Percentiles rank a stretch among this genome's conserved stretches.
Conservation (phyloP, 2,797 vertebrate species). For the Manis crassicaudata region DNA sequence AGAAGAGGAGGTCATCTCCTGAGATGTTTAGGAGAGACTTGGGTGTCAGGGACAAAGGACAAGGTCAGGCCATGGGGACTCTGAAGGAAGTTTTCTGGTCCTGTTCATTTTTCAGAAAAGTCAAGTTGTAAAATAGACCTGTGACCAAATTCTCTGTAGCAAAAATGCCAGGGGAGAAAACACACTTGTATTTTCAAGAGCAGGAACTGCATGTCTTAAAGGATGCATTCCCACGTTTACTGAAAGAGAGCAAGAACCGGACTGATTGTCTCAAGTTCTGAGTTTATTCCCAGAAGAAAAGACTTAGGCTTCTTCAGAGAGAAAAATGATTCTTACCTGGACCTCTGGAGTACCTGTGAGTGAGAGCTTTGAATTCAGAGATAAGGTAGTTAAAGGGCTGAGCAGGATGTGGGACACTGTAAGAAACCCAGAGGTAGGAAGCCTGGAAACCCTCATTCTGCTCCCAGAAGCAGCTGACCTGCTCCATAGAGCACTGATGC, state of each 20-base stretch:
- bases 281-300: constrained; percentile 24
- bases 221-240: neutral
- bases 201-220: neutral
- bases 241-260: neutral
- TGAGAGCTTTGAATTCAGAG: neutral
- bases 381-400: neutral
- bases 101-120: neutral
- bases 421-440: neutral
- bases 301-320: neutral
- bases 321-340: neutral
- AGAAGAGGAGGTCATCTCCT: neutral
- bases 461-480: too few relatives aligned
- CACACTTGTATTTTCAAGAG: constrained; percentile 4
- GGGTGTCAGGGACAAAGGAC: neutral
- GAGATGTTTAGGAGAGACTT: neutral
- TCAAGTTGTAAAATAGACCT: neutral
- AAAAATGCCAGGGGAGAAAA: neutral
- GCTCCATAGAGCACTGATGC: rapidly evolving
- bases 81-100: neutral
- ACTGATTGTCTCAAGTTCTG: neutral
- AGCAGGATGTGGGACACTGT: neutral
- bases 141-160: neutral
- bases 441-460: neutral
- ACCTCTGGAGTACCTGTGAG: neutral
- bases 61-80: neutral